Percentiles rank a stretch among this genome's conserved stretches.
Conservation (phyloP, 2,113 vertebrate species). For the Globicephala melas region DNA sequence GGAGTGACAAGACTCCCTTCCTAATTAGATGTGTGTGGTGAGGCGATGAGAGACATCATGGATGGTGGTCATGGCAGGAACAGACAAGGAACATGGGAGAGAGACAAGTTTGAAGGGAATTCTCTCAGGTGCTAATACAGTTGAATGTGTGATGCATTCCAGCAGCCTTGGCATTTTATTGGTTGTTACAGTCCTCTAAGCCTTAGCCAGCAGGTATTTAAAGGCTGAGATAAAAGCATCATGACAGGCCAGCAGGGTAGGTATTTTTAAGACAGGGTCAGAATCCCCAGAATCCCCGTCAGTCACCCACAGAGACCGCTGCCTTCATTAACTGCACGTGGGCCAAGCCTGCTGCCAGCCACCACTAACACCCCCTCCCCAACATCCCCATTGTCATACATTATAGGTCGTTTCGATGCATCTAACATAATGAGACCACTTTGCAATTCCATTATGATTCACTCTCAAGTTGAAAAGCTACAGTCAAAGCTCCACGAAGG, state of each 20-base stretch:
- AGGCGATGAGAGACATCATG: not conserved
- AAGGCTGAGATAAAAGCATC: slow-evolving; percentile 50
- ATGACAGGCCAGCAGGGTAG: not conserved
- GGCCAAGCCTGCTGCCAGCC: slow-evolving; percentile 9
- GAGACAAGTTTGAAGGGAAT: not conserved
- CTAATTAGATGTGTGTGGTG: not conserved
- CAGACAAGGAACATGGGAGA: not conserved
- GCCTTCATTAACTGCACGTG: slow-evolving; percentile 46
- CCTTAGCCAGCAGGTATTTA: slow-evolving; percentile 33
- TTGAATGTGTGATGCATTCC: not conserved
- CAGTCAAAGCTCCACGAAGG: slow-evolving; percentile 27
- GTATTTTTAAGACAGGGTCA: slow-evolving; percentile 49
- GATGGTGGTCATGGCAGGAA: not conserved
- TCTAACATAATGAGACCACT: slow-evolving; percentile 67
- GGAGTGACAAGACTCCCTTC: not conserved
- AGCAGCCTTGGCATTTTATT: slow-evolving; percentile 28
- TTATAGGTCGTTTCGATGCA: slow-evolving; percentile 36
- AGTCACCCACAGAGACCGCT: slow-evolving; percentile 45
- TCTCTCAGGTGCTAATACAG: slow-evolving; percentile 4
- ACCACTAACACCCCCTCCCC: not conserved
- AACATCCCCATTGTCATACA: not conserved
- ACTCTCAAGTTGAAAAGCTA: slow-evolving; percentile 66
- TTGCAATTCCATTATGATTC: slow-evolving; percentile 64
- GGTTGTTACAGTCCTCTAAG: slow-evolving; percentile 50
- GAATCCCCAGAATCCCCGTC: not conserved